Base-by-base conservation (phyloP, 1,140 invertebrate species). In the Calosoma granatense region DNA sequence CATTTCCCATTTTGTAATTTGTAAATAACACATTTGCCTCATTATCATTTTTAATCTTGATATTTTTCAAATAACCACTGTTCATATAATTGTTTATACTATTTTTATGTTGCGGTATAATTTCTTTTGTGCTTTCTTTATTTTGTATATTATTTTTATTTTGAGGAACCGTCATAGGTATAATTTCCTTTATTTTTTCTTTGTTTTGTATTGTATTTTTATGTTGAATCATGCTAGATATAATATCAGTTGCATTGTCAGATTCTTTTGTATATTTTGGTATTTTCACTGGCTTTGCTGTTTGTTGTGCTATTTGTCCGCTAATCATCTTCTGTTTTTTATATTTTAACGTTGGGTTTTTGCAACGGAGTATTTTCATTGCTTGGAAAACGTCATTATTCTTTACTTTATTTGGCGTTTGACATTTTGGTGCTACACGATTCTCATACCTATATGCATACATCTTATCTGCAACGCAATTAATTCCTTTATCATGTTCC, bases 351-450 rank as follows among this genome's bases (percentile, higher is more conserved):
- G 68, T 67, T 54, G 65, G 69, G 36, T 69, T 64, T 2, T 61
- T 54, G 55, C 70, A 72, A 61, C 63, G 65, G n/a, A 72, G 63
- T 43, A 61, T 61, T 51, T 66, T 60, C 65, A 82, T 64, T 6
- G 77, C 77, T 57, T 81, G 71, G 65, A 83, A 85, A 1, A 86
- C 76, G 61, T 76, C 81, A 71, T 78, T 79, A 57, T 79, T 78
- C 59, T 76, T 69, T 53, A 76, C 77, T 61, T 79, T 77, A 43
- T 68, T 64, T 1, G 82, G 81, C n/a, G 75, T 76, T 9, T 66
- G 65, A 65, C 84, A 86, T 62, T 78, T 73, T 14, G 84, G 84
- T n/a, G 81, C 76, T 4, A 81, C 69, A 64, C 70, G 77, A 57
- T 77, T 81, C 52, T 81, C 75, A 62, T 74, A 76, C 26, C 74